Evolutionary conservation across 2,888 invertebrate genomes (phyloP), one percentile per base, ranked within the genome.

Genomic region (Carpatolechia fugitivella): DNA sequence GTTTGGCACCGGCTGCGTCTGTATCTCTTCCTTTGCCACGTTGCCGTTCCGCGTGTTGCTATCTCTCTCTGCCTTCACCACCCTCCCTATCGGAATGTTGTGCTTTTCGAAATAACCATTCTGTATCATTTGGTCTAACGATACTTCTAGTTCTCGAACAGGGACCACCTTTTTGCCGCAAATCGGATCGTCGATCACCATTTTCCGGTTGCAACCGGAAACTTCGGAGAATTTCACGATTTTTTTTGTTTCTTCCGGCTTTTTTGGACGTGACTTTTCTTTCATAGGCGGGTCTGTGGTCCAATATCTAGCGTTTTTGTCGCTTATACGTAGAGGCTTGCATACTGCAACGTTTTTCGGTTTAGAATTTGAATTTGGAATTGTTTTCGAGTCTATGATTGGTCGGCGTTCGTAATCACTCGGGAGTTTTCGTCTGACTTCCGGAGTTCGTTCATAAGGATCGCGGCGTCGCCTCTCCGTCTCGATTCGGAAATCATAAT

Each of bases 161-260:
- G 90, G 89, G 0, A 90, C 88, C 1, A 88, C 78, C 68, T 88
- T 89, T 10, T 82, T 67, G 0, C 89, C 88, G 52, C 79, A 82
- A 35, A 87, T 74, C 0, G 87, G 88, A 62, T 89, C 90, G 53
- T 90, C 84, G 0, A 90, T 82, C 0, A 90, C 74, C 80, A 89
- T 90, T 62, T 90, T 91, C 11, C 89, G 70, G 51, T 80, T 85
- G 40, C 88, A 89, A 1, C 88, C 89, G 0, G 90, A 89, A 0
- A 90, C 90, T 74, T 91, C 91, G 0, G 91, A 91, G 61, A 91
- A 91, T 63, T 90, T 91, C 0, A 91, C 91, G 55, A 85, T 90
- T 66, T 91, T 91, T 61, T 91, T 91, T 0, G 70, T 69, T 51
- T 90, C 90, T 2, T 87, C 90, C 47, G 73, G 51, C 46, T 74